phyloP scores from a whole-genome alignment of 2,113 vertebrate species.

The Protobothrops mucrosquamatus region DNA sequence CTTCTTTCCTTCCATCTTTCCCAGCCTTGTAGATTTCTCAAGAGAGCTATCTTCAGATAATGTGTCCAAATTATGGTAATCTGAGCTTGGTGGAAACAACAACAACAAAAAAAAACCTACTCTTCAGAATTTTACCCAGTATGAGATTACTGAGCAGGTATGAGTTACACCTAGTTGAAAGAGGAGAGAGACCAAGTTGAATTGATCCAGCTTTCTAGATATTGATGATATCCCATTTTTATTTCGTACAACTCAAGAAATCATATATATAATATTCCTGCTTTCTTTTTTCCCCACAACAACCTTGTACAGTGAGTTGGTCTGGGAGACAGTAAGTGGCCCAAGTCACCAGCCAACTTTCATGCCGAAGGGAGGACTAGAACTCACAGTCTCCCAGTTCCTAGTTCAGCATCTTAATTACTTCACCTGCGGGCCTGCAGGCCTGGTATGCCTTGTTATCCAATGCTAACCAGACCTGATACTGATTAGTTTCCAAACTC shows the following conservation, averaged over 20 bases:
- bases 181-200: background rate
- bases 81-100: background rate
- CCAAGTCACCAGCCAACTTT: background rate
- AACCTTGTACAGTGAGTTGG: background rate
- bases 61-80: background rate
- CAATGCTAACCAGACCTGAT: background rate
- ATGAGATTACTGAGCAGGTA: background rate
- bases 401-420: background rate
- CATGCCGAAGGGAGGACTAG: background rate
- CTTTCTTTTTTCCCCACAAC: background rate
- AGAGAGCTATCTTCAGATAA: background rate
- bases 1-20: background rate
- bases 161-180: background rate
- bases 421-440: background rate
- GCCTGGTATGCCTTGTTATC: background rate
- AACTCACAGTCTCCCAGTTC: background rate
- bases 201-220: background rate
- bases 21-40: background rate
- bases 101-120: background rate
- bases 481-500: background rate
- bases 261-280: background rate
- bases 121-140: background rate
- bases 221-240: background rate
- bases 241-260: background rate
- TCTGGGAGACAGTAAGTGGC: background rate